Evolutionary conservation across 2,113 vertebrate species (phyloP).

Genomic region (Ophiodon elongatus): DNA sequence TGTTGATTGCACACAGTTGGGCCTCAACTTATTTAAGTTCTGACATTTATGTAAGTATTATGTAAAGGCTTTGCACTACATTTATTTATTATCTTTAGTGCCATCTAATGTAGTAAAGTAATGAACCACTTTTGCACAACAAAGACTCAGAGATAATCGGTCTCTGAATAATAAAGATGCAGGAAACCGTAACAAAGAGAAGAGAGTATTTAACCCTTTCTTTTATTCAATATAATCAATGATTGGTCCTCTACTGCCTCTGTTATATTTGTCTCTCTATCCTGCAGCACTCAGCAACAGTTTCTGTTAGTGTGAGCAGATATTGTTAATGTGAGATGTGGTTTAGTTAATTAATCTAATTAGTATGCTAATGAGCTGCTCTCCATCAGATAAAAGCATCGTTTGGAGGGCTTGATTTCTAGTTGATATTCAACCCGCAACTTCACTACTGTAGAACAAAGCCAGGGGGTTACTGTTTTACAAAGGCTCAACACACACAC

Average conservation of each 20-base stretch:
- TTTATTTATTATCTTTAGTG: not conserved
- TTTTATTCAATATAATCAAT: constrained; percentile 15
- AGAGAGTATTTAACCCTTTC: not conserved
- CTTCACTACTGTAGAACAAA: constrained; percentile 62
- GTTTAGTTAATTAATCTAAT: constrained; percentile 77
- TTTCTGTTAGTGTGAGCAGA: constrained; percentile 42
- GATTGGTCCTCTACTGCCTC: not conserved
- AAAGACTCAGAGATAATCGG: not conserved
- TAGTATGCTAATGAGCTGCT: constrained; percentile 75
- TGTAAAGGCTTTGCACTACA: not conserved
- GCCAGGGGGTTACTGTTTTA: constrained; percentile 58
- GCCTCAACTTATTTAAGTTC: not conserved
- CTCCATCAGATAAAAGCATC: constrained; percentile 71
- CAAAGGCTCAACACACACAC: constrained; percentile 43
- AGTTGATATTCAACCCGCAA: constrained; percentile 75
- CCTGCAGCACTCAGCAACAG: constrained; percentile 44
- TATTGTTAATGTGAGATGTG: constrained; percentile 55
- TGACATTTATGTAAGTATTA: not conserved
- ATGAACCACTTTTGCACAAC: not conserved
- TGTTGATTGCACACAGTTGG: not conserved
- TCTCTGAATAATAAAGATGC: not conserved
- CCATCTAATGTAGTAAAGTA: not conserved
- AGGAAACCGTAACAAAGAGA: not conserved
- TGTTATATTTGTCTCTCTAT: not conserved
- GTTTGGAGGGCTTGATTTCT: constrained; percentile 71